Evolutionary conservation across 2,888 invertebrate genomes (phyloP).

Genomic region (Pharmacophagus antenor): DNA sequence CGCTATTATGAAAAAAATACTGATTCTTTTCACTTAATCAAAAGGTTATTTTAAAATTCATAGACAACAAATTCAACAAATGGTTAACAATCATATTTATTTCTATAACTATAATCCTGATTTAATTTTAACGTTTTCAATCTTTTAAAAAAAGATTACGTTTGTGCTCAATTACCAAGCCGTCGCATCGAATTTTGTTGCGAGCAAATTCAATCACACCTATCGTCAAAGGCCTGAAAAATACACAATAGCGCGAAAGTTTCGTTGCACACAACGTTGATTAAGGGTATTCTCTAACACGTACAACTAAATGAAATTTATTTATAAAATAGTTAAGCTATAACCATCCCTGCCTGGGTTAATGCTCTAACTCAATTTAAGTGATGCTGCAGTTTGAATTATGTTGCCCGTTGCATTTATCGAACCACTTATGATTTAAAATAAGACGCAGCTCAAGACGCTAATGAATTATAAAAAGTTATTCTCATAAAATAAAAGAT

Average conservation of each 20-base stretch:
- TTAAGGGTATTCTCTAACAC: constrained; percentile 14
- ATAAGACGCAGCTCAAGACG: constrained; percentile 56
- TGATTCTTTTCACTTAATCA: background rate
- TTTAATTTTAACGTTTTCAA: background rate
- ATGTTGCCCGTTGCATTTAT: constrained; percentile 54
- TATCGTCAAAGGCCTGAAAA: constrained; percentile 18
- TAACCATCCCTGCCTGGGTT: constrained; percentile 40
- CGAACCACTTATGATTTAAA: constrained; percentile 62
- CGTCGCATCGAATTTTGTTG: constrained; percentile 5
- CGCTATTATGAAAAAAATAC: background rate
- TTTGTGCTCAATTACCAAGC: constrained; percentile 1
- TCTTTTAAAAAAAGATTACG: constrained; percentile 2
- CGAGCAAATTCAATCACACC: constrained; percentile 20
- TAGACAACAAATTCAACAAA: background rate
- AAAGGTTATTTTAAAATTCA: background rate
- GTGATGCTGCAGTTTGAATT: constrained; percentile 42
- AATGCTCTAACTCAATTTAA: constrained; percentile 53
- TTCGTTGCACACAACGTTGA: constrained; percentile 14
- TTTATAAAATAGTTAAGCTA: constrained; percentile 30
- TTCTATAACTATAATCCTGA: background rate
- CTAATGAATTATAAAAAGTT: constrained; percentile 50
- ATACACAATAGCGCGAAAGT: constrained; percentile 7
- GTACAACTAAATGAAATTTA: constrained; percentile 29
- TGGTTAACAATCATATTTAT: background rate
- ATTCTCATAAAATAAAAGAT: constrained; percentile 38